Percentiles rank a stretch among this genome's conserved stretches.
These are phyloP conservation scores for Agrenia bidenticulata DNA, from an alignment of 2,888 invertebrate species.

Conservation along the genomic window DNA sequence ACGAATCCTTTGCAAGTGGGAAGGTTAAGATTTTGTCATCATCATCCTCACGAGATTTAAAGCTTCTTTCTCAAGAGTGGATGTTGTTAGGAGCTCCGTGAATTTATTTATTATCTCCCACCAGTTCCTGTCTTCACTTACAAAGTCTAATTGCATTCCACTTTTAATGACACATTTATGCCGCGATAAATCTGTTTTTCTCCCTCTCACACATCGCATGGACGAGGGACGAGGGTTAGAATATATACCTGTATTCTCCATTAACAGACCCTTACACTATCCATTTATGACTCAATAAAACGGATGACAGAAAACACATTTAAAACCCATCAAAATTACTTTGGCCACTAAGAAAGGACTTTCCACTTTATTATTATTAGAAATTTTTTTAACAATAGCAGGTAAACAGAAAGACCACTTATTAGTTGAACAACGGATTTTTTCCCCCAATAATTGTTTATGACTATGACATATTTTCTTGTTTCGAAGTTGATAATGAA, in stretches of 20 bases:
- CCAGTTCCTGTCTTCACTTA: too few relatives aligned
- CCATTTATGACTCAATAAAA: conserved; percentile 32
- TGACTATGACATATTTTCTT: too few relatives aligned
- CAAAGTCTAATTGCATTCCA: conserved; percentile 44
- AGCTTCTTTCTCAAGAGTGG: too few relatives aligned
- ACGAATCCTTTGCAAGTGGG: too few relatives aligned
- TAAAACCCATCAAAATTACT: conserved; percentile 21
- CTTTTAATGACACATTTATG: conserved; percentile 41
- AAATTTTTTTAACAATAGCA: not conserved
- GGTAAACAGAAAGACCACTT: too few relatives aligned
- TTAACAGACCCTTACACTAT: conserved; percentile 3
- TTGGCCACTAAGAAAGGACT: conserved; percentile 10
- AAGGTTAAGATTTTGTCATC: too few relatives aligned
- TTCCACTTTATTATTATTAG: conserved; percentile 5
- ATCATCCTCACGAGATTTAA: too few relatives aligned
- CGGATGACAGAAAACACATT: conserved; percentile 27
- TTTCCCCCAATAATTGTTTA: too few relatives aligned
- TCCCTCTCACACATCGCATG: not conserved
- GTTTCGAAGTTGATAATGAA: too few relatives aligned
- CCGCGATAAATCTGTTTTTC: conserved; percentile 28
- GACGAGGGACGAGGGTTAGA: not conserved
- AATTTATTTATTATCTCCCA: too few relatives aligned
- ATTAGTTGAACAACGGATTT: too few relatives aligned
- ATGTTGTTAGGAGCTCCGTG: too few relatives aligned
- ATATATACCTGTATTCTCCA: conserved; percentile 2